Base-by-base conservation (phyloP, 2,888 invertebrate species). In the Agonopterix arenella region DNA sequence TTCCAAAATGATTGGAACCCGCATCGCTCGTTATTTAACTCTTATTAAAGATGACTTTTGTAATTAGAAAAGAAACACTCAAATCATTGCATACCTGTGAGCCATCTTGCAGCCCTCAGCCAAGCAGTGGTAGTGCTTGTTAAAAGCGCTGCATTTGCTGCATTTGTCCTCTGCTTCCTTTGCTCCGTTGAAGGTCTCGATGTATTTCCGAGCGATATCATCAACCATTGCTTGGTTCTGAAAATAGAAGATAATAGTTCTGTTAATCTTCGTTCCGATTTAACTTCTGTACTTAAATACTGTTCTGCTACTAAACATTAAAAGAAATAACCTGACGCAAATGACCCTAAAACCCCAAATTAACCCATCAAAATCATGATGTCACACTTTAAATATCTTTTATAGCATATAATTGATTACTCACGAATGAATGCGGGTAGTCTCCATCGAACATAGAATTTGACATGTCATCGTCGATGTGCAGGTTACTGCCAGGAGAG, bases 81-180 rank as follows among this genome's bases (percentile, higher is more conserved):
- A 28, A 28, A 28, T 28, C 28, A 28, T 28, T n/a, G 36, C 51
- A 76, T 79, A 93, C 93, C 91, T 92, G 67, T 93, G 93, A 11
- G 92, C 91, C 89, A 93, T 91, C 59, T 93, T 93, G 74, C 96
- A 96, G 50, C 92, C 90, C 58, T 95, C 94, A 8, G 94, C 93
- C 57, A 93, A 91, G 77, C 97, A 97, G 67, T 97, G 97, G 73
- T 94, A 96, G 72, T 97, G 97, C 56, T 97, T 97, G 58, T 93
- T 93, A 62, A 93, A 92, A 13, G 92, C 90, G 54, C 92, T 91
- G 66, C 90, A 90, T 68, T 88, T 89, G 49, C 64, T 70, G 59
- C 89, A 89, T 58, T 90, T 91, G 54, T 90, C 90, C 13, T 91
- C 91, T 1, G 88, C 83, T n/a, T 89, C 84, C 54, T 85, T 90